phyloP scores from a whole-genome alignment of 2,888 invertebrate genomes.

The Lasioglossum pauxillum region DNA sequence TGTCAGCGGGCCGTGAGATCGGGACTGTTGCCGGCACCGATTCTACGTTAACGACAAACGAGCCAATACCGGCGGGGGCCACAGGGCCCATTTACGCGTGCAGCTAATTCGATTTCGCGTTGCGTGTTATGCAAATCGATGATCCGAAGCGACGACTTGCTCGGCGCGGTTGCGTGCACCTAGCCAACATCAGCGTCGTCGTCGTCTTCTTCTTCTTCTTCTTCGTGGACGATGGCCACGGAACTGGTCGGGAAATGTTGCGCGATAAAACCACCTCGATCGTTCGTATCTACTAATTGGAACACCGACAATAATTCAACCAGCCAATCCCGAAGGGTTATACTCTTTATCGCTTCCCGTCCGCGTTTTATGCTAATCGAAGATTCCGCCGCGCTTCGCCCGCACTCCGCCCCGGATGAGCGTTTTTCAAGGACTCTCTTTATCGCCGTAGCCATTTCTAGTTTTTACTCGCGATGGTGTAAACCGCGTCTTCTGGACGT shows the following conservation, averaged over 20 bases:
- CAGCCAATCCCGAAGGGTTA: slow-evolving; percentile 1
- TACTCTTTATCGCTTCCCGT: slow-evolving; percentile 24
- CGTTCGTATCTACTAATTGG: slow-evolving; percentile 46
- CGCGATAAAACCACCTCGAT: slow-evolving; percentile 31
- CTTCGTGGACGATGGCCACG: neutral
- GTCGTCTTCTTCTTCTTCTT: neutral
- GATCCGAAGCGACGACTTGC: slow-evolving; percentile 25
- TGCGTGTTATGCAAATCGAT: slow-evolving; percentile 63
- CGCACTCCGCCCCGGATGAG: slow-evolving; percentile 2
- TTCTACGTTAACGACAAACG: slow-evolving; percentile 30
- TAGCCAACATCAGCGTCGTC: neutral
- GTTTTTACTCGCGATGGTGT: slow-evolving; percentile 16
- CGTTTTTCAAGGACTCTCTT: neutral
- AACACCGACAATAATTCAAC: slow-evolving; percentile 43
- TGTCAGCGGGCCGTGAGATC: slow-evolving; percentile 50
- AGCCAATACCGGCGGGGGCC: slow-evolving; percentile 14
- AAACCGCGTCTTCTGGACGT: neutral
- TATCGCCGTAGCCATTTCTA: neutral
- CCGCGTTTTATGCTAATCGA: slow-evolving; percentile 25
- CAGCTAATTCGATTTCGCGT: slow-evolving; percentile 56
- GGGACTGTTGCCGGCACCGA: slow-evolving; percentile 13
- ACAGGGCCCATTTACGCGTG: slow-evolving; percentile 30
- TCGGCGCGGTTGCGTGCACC: slow-evolving; percentile 33
- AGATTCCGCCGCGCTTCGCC: neutral
- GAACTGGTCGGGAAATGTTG: slow-evolving; percentile 43